Base-by-base conservation (phyloP, 1,140 invertebrate genomes). In the Drosophila sp. region DNA sequence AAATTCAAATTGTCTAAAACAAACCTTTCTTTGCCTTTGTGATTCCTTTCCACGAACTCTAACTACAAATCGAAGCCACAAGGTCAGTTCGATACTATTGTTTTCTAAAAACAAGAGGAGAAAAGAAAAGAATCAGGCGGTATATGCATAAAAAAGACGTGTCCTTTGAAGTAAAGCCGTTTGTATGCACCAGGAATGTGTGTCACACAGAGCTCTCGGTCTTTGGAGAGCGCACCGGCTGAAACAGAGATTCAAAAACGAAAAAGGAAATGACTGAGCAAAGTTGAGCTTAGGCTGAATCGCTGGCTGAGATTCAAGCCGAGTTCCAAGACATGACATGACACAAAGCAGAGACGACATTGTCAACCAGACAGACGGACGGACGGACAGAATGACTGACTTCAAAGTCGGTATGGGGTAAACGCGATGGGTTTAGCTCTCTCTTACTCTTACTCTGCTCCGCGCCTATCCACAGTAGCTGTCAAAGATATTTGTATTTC, bases 401-500 rank as follows among this genome's bases (percentile, higher is more conserved):
- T 84, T 87, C 84, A 87, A 90, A 87, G 84, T 90, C 85, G 75
- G 75, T 78, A 47, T 66, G 75, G 29, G 72, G 76, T 29, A 38
- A 32, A 63, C 58, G 40, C 38, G 38, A 56, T 60, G 66, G 66
- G 64, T 55, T 63, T 67, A 54, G 55, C 70, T 65, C 47, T 56
- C 65, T 60, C 63, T 65, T 27, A 30, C 55, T 10, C 38, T 44
- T 60, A 40, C 3, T 33, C 62, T 40, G 11, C 35, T 66, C 47
- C 63, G 60, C 66, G 60, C 66, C 78, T 68, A 65, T 66, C 44
- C 55, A 77, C 80, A 83, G 85, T 67, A 84, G 85, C 84, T 87
- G 84, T 87, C 84, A 87, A 87, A 87, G 80, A 87, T 90, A 87
- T 87, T 89, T 87, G 84, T 87, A 87, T 87, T 87, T 80, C 69